phyloP scores from a whole-genome alignment of 1,140 invertebrate species.

The Meloidogyne hapla region DNA sequence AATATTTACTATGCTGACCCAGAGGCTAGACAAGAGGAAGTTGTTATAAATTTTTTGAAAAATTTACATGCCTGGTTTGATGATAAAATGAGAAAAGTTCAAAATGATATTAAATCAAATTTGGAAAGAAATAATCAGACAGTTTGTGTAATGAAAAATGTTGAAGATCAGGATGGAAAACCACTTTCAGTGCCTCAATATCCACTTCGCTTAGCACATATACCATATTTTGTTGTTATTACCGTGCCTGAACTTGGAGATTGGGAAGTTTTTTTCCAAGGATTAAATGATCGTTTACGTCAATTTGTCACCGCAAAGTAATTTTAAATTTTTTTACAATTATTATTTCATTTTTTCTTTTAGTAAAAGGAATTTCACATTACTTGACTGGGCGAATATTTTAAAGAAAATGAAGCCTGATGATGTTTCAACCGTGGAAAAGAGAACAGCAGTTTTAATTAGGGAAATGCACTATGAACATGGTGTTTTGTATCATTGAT shows the following conservation, averaged over 20 bases:
- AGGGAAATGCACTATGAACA: conserved; percentile 11
- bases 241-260: conserved; percentile 9
- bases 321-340: background rate
- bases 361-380: background rate
- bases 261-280: conserved; percentile 9
- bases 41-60: conserved; percentile 8
- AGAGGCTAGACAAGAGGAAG: background rate
- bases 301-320: conserved; percentile 10
- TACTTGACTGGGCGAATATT: conserved; percentile 19
- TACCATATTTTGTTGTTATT: conserved; percentile 14
- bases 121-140: background rate
- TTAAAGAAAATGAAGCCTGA: conserved; percentile 4
- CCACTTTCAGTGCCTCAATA: background rate
- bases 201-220: background rate
- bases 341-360: background rate
- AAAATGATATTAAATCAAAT: background rate
- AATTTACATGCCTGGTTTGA: conserved; percentile 2
- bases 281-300: conserved; percentile 9
- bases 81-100: background rate
- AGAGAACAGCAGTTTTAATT: conserved; percentile 2
- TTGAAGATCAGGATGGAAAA: background rate
- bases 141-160: background rate
- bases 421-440: background rate
- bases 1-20: conserved; percentile 23
- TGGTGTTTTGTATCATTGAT: conserved; percentile 10